These are phyloP conservation scores for Encarsia formosa DNA, from an alignment of 2,888 invertebrate species.

Conservation along the genomic window DNA sequence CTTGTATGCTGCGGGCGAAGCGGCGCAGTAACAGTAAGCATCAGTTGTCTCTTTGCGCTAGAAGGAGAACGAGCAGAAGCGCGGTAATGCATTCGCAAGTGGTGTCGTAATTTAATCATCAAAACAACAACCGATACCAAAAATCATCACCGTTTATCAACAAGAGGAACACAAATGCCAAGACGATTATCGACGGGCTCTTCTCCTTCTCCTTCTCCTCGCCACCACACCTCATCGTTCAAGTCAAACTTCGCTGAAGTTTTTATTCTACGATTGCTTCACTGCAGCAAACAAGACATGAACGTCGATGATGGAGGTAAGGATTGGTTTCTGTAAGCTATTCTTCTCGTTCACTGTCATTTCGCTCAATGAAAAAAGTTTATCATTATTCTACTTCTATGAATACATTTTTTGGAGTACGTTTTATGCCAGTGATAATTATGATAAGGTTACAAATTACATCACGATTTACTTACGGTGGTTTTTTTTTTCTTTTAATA, in stretches of 20 bases:
- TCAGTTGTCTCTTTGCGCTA: no score
- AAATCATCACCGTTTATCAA: no score
- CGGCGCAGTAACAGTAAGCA: no score
- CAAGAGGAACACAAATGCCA: not conserved
- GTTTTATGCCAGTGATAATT: not conserved
- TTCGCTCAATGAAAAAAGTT: not conserved
- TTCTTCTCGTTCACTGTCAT: not conserved
- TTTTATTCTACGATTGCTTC: not conserved
- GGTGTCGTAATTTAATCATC: no score
- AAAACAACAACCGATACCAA: no score
- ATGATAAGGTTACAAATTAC: not conserved
- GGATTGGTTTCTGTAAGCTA: not conserved
- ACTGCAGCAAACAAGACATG: conserved; percentile 35
- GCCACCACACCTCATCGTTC: not conserved
- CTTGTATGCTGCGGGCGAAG: no score
- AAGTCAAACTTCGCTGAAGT: not conserved
- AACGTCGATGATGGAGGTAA: conserved; percentile 43
- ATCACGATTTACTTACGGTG: not conserved
- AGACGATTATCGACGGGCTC: not conserved
- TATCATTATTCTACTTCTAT: not conserved
- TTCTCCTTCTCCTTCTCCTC: not conserved
- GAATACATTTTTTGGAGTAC: not conserved
- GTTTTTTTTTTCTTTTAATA: not conserved
- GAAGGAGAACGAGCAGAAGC: no score
- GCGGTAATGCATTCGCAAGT: no score